Base-by-base conservation (phyloP, 2,888 invertebrate genomes). In the Lasioglossum villosulum region DNA sequence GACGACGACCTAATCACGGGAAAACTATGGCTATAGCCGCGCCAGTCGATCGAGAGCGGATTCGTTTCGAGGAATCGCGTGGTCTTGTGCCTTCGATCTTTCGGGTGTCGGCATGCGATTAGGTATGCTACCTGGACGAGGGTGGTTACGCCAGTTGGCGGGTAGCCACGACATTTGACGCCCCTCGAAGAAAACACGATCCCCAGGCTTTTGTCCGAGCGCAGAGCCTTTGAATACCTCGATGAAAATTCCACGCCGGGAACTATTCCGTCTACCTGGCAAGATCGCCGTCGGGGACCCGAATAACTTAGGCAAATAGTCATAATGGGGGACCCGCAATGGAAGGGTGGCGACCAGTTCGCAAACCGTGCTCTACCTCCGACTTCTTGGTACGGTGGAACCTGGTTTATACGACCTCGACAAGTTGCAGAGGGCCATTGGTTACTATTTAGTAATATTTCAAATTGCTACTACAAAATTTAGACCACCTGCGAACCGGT, bases 41-140 rank as follows among this genome's bases (percentile, higher is more conserved):
- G 34, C 8, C 34, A 23, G 66, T 23, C 23, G 68, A 68, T 68
- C 66, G 10, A 23, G 16, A 34, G 1, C 19, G 34, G 23, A 23
- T 68, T 68, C 37, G 37, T 68, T 68, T 37, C 34, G 8, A 34
- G 10, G 68, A 68, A 37, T 68, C 37, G 19, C 10, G n/a, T 4
- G n/a, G 34, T 68, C 12, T 10, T 8, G 10, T 12, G 23, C 4
- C 34, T 73, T 73, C 30, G 45, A 39, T 42, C 14, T 73, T 73
- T 59, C 10, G 0, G 12, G 16, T 63, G 34, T 27, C 71, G 23
- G 52, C 39, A 10, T 42, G 30, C 27, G 27, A 8, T 52, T 30
- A 45, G 56, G 30, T 70, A 39, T 72, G 78, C 75, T 87, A 85
- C 83, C 88, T 84, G 88, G 79, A n/a, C 39, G 59, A 74, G 12